phyloP scores from a whole-genome alignment of 1,140 invertebrate species.

The Zeugodacus cucurbitae region DNA sequence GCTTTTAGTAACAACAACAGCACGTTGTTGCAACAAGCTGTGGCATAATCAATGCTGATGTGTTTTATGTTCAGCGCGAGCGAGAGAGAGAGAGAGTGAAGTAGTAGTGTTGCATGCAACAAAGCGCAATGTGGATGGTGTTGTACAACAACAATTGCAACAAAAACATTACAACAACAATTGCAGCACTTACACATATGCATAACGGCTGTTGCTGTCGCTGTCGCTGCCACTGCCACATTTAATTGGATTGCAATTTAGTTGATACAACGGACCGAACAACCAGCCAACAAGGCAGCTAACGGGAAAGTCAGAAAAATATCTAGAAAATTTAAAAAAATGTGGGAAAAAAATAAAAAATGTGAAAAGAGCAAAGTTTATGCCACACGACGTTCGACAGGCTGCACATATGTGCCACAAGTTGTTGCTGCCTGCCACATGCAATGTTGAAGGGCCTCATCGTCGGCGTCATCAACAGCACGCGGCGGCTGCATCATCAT shows the following conservation, averaged over 20 bases:
- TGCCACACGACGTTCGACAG: neutral
- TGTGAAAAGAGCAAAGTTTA: constrained; percentile 3
- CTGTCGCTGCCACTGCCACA: neutral
- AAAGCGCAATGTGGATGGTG: neutral
- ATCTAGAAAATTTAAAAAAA: neutral
- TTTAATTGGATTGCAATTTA: constrained; percentile 28
- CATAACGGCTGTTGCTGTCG: neutral
- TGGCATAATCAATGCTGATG: constrained; percentile 13
- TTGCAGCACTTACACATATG: neutral
- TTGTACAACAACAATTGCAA: neutral
- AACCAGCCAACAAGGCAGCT: neutral
- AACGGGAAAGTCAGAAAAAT: neutral
- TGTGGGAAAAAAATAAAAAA: neutral
- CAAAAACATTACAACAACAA: neutral
- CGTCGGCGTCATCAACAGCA: neutral
- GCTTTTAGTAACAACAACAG: neutral
- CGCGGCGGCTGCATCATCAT: neutral
- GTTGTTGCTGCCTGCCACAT: neutral
- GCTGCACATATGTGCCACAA: neutral
- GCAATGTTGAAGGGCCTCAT: neutral
- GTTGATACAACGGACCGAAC: neutral
- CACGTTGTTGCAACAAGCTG: neutral
- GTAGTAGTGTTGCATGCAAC: neutral
- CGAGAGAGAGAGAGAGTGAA: no score
- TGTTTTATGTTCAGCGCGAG: neutral